Evolutionary conservation across 2,113 vertebrate genomes (phyloP).

Genomic region (Acrocephalus kingi): DNA sequence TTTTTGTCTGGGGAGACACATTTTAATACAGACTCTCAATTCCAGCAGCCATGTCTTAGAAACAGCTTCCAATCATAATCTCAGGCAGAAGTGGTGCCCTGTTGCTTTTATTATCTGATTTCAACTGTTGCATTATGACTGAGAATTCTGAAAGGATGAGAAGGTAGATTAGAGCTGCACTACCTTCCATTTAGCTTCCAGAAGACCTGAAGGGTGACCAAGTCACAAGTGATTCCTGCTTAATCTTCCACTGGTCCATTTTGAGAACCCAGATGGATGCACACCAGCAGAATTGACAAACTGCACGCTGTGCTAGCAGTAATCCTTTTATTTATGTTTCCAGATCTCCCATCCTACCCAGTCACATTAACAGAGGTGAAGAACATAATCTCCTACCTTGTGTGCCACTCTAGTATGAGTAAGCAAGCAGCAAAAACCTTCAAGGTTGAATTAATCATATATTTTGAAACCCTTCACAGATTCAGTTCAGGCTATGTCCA

Average conservation of each 20-base stretch:
- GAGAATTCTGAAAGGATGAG: background rate
- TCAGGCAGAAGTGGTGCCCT: background rate
- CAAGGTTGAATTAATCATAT: background rate
- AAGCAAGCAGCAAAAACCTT: conserved; percentile 15
- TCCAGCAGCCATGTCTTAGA: background rate
- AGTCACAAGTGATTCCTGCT: background rate
- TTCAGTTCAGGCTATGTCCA: background rate
- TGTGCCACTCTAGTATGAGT: background rate
- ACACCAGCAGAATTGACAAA: background rate
- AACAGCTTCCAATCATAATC: background rate
- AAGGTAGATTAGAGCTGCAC: background rate
- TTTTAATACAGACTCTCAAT: background rate
- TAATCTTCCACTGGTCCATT: rapidly evolving
- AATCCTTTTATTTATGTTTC: background rate
- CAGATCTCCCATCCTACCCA: background rate
- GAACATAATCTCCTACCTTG: background rate
- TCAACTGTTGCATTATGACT: background rate
- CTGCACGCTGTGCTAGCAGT: background rate
- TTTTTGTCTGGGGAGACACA: background rate
- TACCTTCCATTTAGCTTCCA: background rate
- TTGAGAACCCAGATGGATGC: rapidly evolving
- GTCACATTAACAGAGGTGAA: background rate
- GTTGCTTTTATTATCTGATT: background rate
- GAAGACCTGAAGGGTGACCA: background rate
- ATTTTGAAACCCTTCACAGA: background rate